phyloP scores from a whole-genome alignment of 2,113 vertebrate species.

The Mesocricetus auratus region DNA sequence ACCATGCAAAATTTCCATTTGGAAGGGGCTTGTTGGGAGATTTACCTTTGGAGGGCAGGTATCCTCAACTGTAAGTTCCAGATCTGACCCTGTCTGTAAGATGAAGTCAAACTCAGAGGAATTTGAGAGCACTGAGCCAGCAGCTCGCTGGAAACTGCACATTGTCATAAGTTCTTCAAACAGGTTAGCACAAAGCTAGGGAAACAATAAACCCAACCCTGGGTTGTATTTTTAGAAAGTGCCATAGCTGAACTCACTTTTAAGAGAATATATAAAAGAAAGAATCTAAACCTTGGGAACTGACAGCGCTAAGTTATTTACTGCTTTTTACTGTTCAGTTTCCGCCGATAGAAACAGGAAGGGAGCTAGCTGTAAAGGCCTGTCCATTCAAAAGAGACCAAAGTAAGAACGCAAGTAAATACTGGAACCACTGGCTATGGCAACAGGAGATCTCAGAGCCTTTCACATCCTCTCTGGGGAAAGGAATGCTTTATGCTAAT shows the following conservation, averaged over 20 bases:
- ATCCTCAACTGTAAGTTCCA: background rate
- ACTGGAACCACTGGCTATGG: conserved; percentile 68
- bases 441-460: conserved; percentile 64
- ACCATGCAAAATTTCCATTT: background rate
- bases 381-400: conserved; percentile 82
- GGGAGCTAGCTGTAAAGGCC: conserved; percentile 79
- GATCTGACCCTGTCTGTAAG: background rate
- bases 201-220: conserved; percentile 40
- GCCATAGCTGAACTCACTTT: conserved; percentile 38
- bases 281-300: conserved; percentile 68
- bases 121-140: background rate
- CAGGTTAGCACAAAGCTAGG: conserved; percentile 4
- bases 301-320: conserved; percentile 74
- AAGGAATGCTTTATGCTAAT: conserved; percentile 62
- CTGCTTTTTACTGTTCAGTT: conserved; percentile 74
- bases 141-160: background rate
- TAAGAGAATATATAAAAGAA: conserved; percentile 74
- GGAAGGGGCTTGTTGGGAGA: background rate
- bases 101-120: background rate
- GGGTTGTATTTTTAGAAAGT: conserved; percentile 72
- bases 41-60: background rate
- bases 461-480: conserved; percentile 73
- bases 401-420: conserved; percentile 81
- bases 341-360: conserved; percentile 79
- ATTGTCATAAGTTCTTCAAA: conserved; percentile 53